These are phyloP conservation scores for honey bee (Apis mellifera) DNA, from an alignment of 1,140 invertebrate genomes.

Conservation along the genomic window DNA sequence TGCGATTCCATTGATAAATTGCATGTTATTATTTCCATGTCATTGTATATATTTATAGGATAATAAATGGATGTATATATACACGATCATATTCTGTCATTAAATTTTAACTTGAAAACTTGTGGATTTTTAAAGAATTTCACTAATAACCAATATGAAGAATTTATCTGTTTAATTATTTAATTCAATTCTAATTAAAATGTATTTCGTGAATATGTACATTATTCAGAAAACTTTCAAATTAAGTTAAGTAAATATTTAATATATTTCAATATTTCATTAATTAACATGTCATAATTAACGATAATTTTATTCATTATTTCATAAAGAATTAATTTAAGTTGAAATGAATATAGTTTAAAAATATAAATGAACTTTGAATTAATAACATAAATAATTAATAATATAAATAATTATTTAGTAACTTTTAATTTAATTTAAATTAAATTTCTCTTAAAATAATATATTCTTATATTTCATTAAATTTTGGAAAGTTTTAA, in stretches of 20 bases:
- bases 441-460: too few relatives aligned
- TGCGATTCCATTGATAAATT: slow-evolving; percentile 61
- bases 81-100: neutral
- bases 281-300: too few relatives aligned
- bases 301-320: too few relatives aligned
- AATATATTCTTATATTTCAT: too few relatives aligned
- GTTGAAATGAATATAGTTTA: too few relatives aligned
- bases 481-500: too few relatives aligned
- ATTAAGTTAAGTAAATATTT: neutral
- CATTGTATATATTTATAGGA: slow-evolving; percentile 43
- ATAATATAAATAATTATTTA: too few relatives aligned
- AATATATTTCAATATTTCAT: too few relatives aligned
- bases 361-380: too few relatives aligned
- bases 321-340: too few relatives aligned
- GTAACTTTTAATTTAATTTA: too few relatives aligned
- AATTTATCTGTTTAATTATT: slow-evolving; percentile 5
- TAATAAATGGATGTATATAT: slow-evolving; percentile 8
- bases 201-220: neutral
- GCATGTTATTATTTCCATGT: slow-evolving; percentile 60
- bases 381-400: too few relatives aligned
- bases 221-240: neutral
- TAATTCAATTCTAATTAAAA: neutral
- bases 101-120: slow-evolving; percentile 4
- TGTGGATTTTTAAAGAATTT: neutral
- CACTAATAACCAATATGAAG: neutral